A percentile compares a stretch with the other conserved stretches of the same genome.
phyloP scores from a whole-genome alignment of 2,113 vertebrate genomes.

The Nipponia nippon region DNA sequence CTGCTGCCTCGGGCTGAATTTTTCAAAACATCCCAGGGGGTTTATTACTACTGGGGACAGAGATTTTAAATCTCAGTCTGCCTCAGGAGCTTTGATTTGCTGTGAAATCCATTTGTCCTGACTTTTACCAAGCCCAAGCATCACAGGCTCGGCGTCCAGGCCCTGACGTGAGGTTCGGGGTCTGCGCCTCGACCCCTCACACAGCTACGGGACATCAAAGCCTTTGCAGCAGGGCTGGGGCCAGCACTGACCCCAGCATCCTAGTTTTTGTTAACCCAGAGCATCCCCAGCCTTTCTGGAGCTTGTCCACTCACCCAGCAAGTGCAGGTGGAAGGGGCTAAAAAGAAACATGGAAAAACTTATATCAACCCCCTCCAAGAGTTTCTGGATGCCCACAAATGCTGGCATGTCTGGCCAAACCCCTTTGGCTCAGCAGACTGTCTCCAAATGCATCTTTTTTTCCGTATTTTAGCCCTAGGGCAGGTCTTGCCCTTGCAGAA shows the following conservation, averaged over 20 bases:
- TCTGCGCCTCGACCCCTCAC: background rate
- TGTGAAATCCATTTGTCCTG: background rate
- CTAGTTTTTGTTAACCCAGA: background rate
- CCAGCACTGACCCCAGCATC: background rate
- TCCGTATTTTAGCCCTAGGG: background rate
- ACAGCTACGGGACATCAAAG: background rate
- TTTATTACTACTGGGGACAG: background rate
- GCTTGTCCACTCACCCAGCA: background rate
- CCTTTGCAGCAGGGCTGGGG: background rate
- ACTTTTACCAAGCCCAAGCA: background rate
- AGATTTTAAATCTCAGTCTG: background rate
- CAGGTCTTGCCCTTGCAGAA: background rate
- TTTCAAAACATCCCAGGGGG: background rate
- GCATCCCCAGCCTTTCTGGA: background rate
- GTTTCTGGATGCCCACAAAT: accelerated
- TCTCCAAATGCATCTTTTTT: background rate
- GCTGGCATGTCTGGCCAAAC: background rate
- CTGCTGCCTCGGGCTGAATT: background rate
- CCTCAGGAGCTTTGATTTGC: background rate
- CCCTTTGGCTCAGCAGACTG: background rate
- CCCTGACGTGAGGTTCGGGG: background rate
- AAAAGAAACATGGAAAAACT: background rate
- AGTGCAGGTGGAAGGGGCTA: background rate
- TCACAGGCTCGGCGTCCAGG: background rate
- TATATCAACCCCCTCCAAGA: too few relatives aligned